Conservation (phyloP, 64 coral and sea anemone genomes). For the Platygyra sinensis region DNA sequence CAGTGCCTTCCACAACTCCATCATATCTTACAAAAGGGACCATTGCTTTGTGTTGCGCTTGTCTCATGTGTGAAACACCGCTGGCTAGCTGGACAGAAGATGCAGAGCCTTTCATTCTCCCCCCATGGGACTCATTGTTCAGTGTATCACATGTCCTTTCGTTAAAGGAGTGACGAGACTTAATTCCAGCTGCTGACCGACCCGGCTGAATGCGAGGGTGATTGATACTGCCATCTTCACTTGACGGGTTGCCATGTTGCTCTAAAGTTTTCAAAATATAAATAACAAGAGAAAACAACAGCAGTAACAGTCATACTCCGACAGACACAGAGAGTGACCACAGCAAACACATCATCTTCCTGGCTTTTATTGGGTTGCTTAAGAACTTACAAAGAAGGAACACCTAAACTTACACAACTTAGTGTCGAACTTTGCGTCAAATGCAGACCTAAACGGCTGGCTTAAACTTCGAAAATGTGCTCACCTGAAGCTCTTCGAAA, state of each 20-base stretch:
- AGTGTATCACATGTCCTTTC: not conserved
- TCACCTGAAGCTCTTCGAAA: slow-evolving; percentile 35
- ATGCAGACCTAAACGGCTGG: not conserved
- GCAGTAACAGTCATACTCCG: not conserved
- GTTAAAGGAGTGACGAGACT: not conserved
- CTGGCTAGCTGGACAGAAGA: not conserved
- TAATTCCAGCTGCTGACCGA: not conserved
- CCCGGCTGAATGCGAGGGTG: not conserved
- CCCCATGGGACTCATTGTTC: not conserved
- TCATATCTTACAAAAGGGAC: slow-evolving; percentile 17
- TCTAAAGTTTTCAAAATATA: not conserved
- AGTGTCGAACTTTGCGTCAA: not conserved
- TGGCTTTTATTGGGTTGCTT: too few relatives aligned
- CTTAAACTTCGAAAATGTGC: not conserved
- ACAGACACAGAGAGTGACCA: too few relatives aligned
- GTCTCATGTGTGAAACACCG: not conserved
- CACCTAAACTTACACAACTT: too few relatives aligned
- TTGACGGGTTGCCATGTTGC: not conserved
- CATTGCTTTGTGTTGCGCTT: not conserved
- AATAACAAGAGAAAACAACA: not conserved
- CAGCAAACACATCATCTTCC: too few relatives aligned
- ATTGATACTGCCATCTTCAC: not conserved
- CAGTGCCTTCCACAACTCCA: not conserved
- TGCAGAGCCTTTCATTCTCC: not conserved
- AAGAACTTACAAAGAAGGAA: too few relatives aligned